Conservation (phyloP, 2,113 vertebrate genomes). For the Datnioides undecimradiatus region DNA sequence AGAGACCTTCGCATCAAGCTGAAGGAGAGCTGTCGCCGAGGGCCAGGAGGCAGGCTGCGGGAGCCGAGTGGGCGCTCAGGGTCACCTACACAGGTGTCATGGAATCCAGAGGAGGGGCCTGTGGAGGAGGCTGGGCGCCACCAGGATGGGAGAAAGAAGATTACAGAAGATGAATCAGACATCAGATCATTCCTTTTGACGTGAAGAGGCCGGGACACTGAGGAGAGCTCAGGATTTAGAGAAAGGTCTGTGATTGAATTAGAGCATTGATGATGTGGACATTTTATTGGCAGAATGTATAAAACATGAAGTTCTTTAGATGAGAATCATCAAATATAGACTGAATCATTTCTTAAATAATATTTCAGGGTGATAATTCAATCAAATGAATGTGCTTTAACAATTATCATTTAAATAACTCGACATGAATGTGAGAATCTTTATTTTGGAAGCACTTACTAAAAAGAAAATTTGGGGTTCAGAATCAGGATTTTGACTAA, state of each 20-base stretch:
- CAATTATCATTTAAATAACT: neutral
- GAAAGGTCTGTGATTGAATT: conserved; percentile 53
- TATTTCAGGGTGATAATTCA: neutral
- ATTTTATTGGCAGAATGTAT: conserved; percentile 12
- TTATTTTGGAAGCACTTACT: neutral
- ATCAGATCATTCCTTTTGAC: neutral
- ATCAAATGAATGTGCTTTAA: neutral
- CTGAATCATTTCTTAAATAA: conserved; percentile 27
- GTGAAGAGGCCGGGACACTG: neutral
- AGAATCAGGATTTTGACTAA: neutral
- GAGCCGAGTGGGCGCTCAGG: conserved; percentile 70
- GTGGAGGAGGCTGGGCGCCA: conserved; percentile 74
- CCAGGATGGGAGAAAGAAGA: conserved; percentile 81
- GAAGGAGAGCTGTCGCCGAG: conserved; percentile 86
- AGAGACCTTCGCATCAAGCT: conserved; percentile 91
- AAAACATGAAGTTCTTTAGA: neutral
- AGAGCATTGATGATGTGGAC: conserved; percentile 14
- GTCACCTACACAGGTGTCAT: conserved; percentile 88
- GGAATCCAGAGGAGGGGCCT: conserved; percentile 86
- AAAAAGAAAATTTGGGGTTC: conserved; percentile 20
- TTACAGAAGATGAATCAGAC: conserved; percentile 80
- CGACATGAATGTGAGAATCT: conserved; percentile 2
- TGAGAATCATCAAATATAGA: neutral
- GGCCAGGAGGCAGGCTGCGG: conserved; percentile 84
- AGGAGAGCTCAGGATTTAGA: conserved; percentile 12